These are phyloP conservation scores for Pycnomerus fuliginosus DNA, from an alignment of 2,888 invertebrate species.

Conservation along the genomic window DNA sequence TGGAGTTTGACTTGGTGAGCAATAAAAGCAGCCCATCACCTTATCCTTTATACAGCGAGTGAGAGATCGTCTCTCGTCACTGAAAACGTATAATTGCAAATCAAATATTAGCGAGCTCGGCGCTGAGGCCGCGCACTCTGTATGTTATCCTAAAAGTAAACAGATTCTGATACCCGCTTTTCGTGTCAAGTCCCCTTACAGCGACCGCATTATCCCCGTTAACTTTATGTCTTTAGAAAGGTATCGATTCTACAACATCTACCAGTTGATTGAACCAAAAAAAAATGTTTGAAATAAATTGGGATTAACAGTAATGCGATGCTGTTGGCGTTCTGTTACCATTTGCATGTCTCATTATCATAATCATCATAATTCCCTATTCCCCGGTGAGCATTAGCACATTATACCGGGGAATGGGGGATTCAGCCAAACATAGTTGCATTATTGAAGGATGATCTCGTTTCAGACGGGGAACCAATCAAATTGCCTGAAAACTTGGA, in stretches of 20 bases:
- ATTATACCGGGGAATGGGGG: slow-evolving; percentile 20
- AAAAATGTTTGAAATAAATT: slow-evolving; percentile 8
- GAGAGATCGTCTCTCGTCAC: slow-evolving; percentile 10
- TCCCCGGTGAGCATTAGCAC: slow-evolving; percentile 40
- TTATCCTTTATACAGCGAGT: slow-evolving; percentile 12
- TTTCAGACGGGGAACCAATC: slow-evolving; percentile 87
- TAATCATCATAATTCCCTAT: slow-evolving; percentile 45
- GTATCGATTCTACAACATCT: no score
- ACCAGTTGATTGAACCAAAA: no score
- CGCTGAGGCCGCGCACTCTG: slow-evolving; percentile 6
- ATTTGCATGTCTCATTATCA: slow-evolving; percentile 38
- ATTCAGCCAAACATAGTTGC: slow-evolving; percentile 1
- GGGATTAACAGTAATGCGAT: slow-evolving; percentile 5
- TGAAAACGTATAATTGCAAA: slow-evolving; percentile 28
- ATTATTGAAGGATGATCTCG: slow-evolving; percentile 5
- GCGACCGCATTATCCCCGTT: slow-evolving; percentile 9
- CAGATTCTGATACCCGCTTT: slow-evolving; percentile 13
- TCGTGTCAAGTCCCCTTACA: slow-evolving; percentile 11
- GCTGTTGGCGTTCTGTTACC: slow-evolving; percentile 1
- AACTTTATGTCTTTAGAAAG: slow-evolving; percentile 7
- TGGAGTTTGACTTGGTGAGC: no score
- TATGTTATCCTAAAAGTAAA: slow-evolving; percentile 25
- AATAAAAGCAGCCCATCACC: slow-evolving; percentile 19
- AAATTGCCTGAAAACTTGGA: slow-evolving; percentile 94
- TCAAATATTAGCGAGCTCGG: slow-evolving; percentile 25